Percentiles rank a stretch among this genome's conserved stretches.
Conservation (phyloP, 2,888 invertebrate genomes). For the Caenorhabditis wallacei region DNA sequence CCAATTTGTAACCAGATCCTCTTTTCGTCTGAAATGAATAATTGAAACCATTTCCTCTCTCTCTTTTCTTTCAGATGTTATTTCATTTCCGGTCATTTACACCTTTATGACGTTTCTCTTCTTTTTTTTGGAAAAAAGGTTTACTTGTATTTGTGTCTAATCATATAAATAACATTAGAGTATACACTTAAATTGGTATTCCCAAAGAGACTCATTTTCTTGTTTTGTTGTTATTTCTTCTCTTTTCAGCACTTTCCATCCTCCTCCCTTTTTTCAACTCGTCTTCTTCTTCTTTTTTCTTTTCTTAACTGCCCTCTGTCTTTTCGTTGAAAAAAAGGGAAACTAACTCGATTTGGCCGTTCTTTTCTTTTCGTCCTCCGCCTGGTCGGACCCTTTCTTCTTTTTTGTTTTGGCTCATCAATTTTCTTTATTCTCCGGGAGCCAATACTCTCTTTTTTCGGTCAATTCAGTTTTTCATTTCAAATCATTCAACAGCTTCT, state of each 20-base stretch:
- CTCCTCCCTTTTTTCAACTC: slow-evolving; percentile 11
- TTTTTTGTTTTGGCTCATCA: slow-evolving; percentile 61
- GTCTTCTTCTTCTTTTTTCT: slow-evolving; percentile 19
- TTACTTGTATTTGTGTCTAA: slow-evolving; percentile 14
- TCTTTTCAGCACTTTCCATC: slow-evolving; percentile 35
- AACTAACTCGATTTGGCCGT: slow-evolving; percentile 64
- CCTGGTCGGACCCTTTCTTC: slow-evolving; percentile 2
- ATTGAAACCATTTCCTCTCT: slow-evolving; percentile 17
- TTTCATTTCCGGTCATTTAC: slow-evolving; percentile 17
- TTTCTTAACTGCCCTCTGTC: slow-evolving; percentile 38
- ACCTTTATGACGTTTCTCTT: neutral
- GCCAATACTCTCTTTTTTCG: slow-evolving; percentile 16
- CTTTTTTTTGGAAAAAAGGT: neutral
- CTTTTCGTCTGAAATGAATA: slow-evolving; percentile 14
- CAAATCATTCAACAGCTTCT: neutral
- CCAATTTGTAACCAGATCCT: slow-evolving; percentile 58
- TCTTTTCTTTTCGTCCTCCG: slow-evolving; percentile 13
- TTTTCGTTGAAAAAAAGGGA: slow-evolving; percentile 29
- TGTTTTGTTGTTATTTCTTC: slow-evolving; percentile 22
- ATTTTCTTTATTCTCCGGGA: slow-evolving; percentile 33
- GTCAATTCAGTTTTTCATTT: neutral
- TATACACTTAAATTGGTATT: slow-evolving; percentile 28
- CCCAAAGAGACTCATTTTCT: slow-evolving; percentile 41
- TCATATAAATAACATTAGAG: slow-evolving; percentile 36
- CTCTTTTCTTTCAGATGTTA: slow-evolving; percentile 27